Evolutionary conservation across 2,888 invertebrate genomes (phyloP), one percentile per base, ranked within the genome.

Genomic region (Acanthoscelides obtectus): DNA sequence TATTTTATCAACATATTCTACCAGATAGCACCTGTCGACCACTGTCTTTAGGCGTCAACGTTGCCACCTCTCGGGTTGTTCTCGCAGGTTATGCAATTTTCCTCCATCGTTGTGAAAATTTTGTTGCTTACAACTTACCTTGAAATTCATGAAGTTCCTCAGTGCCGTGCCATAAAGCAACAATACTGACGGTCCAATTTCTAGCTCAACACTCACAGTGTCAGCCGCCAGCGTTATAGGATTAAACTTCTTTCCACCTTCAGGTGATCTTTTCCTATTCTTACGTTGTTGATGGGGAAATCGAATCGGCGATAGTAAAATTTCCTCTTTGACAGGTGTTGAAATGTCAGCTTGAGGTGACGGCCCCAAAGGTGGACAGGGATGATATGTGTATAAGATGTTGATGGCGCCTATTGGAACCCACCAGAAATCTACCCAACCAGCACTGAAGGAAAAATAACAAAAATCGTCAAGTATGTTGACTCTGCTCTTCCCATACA

Each of bases 371-470:
- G 95, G 94, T 2, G 97, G 96, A 81, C 94, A 92, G 0, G 98
- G 97, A 85, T 98, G 97, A 84, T 97, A 98, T 21, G 91, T 90
- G 84, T 97, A 98, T 75, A 92, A 91, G 70, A 99, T 95, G 78
- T 94, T 96, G 21, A 98, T 87, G 0, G 97, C 96, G 4, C 97
- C 94, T 75, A 97, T 97, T 0, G 97, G 97, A 5, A 98, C 96
- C 68, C 94, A 94, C 97, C 97, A 97, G 82, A 97, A 97, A 83
- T 98, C 97, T 0, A 98, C 91, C 98, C 98, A 99, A 1, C 97
- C 97, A 63, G 85, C 83, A 74, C 86, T 86, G 74, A 64, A 81
- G 77, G 21, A 67, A 45, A 22, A 22, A 45, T 45, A 12, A 45
- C 8, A 8, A 45, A 45, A 12, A 45, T 45, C 1, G 12, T 45